A percentile compares a stretch with the other conserved stretches of the same genome.
These are phyloP conservation scores for Heterotilapia buettikoferi DNA, from an alignment of 2,113 vertebrate species.

Conservation along the genomic window DNA sequence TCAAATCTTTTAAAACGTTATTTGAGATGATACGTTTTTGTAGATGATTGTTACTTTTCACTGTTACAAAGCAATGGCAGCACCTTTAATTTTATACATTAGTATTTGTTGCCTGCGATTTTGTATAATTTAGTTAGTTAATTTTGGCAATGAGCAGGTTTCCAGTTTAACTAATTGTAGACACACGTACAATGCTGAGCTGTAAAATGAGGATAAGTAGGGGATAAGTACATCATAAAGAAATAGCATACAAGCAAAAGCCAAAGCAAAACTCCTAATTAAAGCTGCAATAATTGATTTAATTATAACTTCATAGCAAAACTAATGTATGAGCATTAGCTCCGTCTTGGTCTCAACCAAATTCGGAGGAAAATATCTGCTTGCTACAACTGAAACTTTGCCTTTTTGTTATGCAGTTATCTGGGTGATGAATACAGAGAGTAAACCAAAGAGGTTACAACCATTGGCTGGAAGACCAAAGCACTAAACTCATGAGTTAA, in stretches of 20 bases:
- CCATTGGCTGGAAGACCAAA: neutral
- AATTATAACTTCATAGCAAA: neutral
- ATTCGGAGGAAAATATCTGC: neutral
- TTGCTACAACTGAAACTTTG: neutral
- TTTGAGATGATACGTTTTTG: neutral
- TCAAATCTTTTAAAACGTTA: neutral
- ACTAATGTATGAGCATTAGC: neutral
- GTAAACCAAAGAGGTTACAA: neutral
- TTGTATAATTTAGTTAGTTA: neutral
- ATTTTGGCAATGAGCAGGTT: neutral
- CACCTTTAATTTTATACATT: neutral
- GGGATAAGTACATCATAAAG: neutral
- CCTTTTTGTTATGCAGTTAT: neutral
- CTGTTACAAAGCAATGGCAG: neutral
- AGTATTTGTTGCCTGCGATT: neutral
- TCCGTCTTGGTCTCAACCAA: neutral
- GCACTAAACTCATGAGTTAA: neutral
- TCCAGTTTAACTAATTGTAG: neutral
- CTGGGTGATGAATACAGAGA: neutral
- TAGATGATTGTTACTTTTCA: accelerated
- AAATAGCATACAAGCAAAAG: neutral
- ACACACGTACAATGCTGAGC: neutral
- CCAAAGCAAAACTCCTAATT: neutral
- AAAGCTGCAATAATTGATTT: neutral
- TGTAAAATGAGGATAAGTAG: neutral